These are phyloP conservation scores for Bergia puertoricense DNA, from an alignment of 92 coral and sea anemone genomes.

Conservation along the genomic window DNA sequence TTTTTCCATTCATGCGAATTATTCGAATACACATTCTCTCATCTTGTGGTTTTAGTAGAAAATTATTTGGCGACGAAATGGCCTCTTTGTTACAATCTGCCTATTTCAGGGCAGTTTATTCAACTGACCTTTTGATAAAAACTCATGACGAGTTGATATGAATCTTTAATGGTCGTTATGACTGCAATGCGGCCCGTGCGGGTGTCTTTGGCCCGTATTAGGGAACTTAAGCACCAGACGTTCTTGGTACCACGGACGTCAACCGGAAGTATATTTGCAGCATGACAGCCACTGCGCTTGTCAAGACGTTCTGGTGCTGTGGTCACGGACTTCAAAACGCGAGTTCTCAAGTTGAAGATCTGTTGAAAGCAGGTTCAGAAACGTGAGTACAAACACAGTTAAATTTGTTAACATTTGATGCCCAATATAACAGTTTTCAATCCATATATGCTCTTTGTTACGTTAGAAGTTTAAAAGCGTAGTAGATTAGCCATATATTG, in stretches of 20 bases:
- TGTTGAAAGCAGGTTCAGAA: slow-evolving; percentile 9
- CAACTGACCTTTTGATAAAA: too few relatives aligned
- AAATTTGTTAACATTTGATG: slow-evolving; percentile 44
- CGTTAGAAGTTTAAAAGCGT: slow-evolving; percentile 44
- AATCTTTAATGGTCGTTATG: too few relatives aligned
- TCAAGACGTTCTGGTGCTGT: slow-evolving; percentile 43
- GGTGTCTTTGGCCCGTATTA: background rate
- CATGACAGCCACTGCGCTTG: slow-evolving; percentile 45
- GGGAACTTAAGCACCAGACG: slow-evolving; percentile 41
- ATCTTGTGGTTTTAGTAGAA: too few relatives aligned
- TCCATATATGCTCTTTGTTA: slow-evolving; percentile 34
- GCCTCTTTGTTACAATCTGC: too few relatives aligned
- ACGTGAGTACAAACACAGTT: slow-evolving; percentile 41
- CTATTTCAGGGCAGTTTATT: too few relatives aligned
- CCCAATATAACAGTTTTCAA: slow-evolving; percentile 34
- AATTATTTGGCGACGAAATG: too few relatives aligned
- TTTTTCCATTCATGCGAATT: too few relatives aligned
- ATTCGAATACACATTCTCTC: too few relatives aligned
- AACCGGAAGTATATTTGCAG: slow-evolving; percentile 47
- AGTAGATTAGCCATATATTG: slow-evolving; percentile 42
- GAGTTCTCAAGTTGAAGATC: slow-evolving; percentile 27
- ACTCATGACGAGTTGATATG: too few relatives aligned
- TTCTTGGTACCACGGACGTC: slow-evolving; percentile 41
- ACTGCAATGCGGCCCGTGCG: too few relatives aligned
- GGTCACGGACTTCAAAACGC: slow-evolving; percentile 24